Base-by-base conservation (phyloP, 2,797 vertebrate genomes). In the Percopsis omiscomaycus region DNA sequence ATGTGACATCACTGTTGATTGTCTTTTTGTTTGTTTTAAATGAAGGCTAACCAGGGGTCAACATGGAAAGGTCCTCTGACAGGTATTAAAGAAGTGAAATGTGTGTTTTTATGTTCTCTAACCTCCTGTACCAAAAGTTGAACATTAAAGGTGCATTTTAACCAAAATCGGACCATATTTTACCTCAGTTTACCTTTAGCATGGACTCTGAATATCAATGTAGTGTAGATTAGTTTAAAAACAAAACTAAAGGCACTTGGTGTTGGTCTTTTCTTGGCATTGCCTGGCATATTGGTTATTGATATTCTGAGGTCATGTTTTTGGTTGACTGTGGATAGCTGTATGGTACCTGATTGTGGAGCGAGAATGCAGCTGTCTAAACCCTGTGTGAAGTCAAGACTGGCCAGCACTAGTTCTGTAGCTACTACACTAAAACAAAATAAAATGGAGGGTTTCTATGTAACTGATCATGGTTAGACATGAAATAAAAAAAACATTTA, bases 71-170 rank as follows among this genome's bases (percentile, higher is more conserved):
- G 73, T 80, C 79, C 73, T 86, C 80, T 85, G 84, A 84, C 83
- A 71, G 77, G 79, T 86, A 78, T 80, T 86, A 86, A 84, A 84
- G 72, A 87, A 1, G 82, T 90, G 86, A 90, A 81, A 75, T 79
- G 85, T 87, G 84, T 88, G 86, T 86, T 89, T 87, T 89, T 88
- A 85, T 90, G 88, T 89, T 90, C 85, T 88, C 80, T 85, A 92
- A 91, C 92, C 93, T 94, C 92, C 91, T 93, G 94, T 95, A 95
- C 95, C 95, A 94, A 95, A 96, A 93, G 95, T 91, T 94, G 53
- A 86, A 87, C 83, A 81, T 83, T 87, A 86, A 82, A 60, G 71
- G 83, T 86, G 84, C 48, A 75, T 89, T 89, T 89, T 83, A 84
- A 87, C 82, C 82, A 78, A 78, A 79, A 71, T 80, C 78, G 52